A percentile compares a stretch with the other conserved stretches of the same genome.
Conservation (phyloP, 2,113 vertebrate species). For the Hiodon alosoides region DNA sequence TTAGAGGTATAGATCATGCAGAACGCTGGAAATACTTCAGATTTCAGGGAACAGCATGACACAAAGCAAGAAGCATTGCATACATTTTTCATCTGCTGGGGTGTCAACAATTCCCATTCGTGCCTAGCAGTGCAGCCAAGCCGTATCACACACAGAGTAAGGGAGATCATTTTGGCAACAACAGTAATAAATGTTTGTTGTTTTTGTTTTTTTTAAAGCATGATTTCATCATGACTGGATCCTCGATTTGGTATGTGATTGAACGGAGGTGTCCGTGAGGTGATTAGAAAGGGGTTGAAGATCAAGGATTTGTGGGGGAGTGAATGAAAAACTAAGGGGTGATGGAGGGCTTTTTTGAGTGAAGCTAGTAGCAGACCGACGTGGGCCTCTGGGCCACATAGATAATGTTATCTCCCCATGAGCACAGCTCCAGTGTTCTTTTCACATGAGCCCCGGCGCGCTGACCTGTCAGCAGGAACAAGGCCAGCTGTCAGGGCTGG, state of each 20-base stretch:
- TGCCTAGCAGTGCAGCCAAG: too few species aligned
- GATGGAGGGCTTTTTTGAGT: slow-evolving; percentile 26
- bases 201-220: too few species aligned
- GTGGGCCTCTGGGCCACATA: slow-evolving; percentile 32
- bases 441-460: slow-evolving; percentile 32
- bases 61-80: not conserved
- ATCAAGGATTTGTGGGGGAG: not conserved
- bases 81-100: too few species aligned
- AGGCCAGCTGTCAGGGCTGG: slow-evolving; percentile 36
- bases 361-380: slow-evolving; percentile 26
- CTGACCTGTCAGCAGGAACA: slow-evolving; percentile 43
- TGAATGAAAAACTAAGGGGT: not conserved
- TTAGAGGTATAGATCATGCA: slow-evolving; percentile 32
- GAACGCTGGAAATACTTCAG: slow-evolving; percentile 36
- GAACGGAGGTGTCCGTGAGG: slow-evolving; percentile 18
- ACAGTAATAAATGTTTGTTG: too few species aligned
- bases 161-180: too few species aligned
- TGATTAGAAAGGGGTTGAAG: slow-evolving; percentile 24
- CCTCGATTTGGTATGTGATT: not conserved
- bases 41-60: slow-evolving; percentile 32
- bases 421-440: slow-evolving; percentile 31
- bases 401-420: slow-evolving; percentile 48
- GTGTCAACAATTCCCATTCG: too few species aligned
- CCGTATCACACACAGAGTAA: too few species aligned
- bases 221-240: not conserved